Evolutionary conservation across 2,797 vertebrate species (phyloP).

Genomic region (Balearica regulorum): DNA sequence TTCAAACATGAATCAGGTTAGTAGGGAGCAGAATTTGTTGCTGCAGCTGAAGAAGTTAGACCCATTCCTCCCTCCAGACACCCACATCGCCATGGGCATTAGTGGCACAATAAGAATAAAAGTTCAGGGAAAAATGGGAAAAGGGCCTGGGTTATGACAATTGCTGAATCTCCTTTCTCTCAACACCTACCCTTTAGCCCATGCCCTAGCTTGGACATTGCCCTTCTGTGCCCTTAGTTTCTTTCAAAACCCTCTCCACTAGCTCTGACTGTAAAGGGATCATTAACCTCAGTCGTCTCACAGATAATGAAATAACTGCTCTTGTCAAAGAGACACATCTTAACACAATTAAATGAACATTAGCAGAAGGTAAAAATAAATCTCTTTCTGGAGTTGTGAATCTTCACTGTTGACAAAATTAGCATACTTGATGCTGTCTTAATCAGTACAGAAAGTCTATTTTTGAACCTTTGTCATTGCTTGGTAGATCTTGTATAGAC

Average conservation of each 20-base stretch:
- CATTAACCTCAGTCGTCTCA: neutral
- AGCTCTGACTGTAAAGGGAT: neutral
- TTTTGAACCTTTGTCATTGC: neutral
- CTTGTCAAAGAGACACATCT: neutral
- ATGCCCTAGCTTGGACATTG: neutral
- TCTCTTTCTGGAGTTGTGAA: neutral
- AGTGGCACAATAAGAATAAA: neutral
- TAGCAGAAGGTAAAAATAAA: neutral
- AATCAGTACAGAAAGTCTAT: neutral
- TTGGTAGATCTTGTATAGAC: neutral
- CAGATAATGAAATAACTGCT: neutral
- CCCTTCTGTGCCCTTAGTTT: neutral
- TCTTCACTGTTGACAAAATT: neutral
- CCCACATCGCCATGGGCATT: neutral
- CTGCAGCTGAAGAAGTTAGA: neutral
- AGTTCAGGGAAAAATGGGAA: neutral
- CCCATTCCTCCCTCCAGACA: neutral
- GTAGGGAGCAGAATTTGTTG: neutral
- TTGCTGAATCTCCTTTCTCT: neutral
- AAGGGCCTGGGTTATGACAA: neutral
- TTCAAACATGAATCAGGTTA: conserved; percentile 35
- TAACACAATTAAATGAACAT: neutral
- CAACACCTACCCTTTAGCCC: neutral
- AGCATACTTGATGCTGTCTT: neutral
- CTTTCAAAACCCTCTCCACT: neutral